A percentile compares a stretch with the other conserved stretches of the same genome.
Conservation (phyloP, 2,888 invertebrate species). For the Tiliacea citrago region DNA sequence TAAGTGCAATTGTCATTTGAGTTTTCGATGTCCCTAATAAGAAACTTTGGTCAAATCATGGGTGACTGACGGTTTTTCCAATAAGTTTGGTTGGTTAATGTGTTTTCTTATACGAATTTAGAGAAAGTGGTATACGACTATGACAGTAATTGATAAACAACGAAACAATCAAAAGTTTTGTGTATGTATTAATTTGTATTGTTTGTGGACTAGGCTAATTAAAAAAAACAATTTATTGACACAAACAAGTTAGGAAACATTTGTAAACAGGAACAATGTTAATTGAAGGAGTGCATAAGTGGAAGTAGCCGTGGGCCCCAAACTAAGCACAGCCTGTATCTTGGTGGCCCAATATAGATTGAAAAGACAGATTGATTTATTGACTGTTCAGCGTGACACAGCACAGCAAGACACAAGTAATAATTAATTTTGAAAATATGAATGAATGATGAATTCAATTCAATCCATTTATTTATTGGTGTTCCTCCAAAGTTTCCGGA, state of each 20-base stretch:
- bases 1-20: constrained; percentile 33
- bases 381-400: no score
- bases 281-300: no score
- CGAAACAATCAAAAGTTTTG: background rate
- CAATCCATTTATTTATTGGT: background rate
- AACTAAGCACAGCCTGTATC: no score
- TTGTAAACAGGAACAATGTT: no score
- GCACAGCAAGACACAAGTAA: no score
- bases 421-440: no score
- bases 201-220: background rate
- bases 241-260: no score
- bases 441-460: no score
- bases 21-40: constrained; percentile 29
- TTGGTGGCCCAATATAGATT: no score
- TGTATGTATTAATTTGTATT: background rate
- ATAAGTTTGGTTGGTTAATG: constrained; percentile 21
- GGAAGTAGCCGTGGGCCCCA: no score
- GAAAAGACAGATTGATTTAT: no score
- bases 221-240: no score
- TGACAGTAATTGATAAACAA: background rate
- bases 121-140: background rate
- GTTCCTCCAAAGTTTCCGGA: background rate
- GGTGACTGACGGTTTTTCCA: constrained; percentile 17
- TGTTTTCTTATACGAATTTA: constrained; percentile 10
- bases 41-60: constrained; percentile 8